A percentile compares a stretch with the other conserved stretches of the same genome.
phyloP scores from a whole-genome alignment of 2,113 vertebrate species.

The Gadus chalcogrammus region DNA sequence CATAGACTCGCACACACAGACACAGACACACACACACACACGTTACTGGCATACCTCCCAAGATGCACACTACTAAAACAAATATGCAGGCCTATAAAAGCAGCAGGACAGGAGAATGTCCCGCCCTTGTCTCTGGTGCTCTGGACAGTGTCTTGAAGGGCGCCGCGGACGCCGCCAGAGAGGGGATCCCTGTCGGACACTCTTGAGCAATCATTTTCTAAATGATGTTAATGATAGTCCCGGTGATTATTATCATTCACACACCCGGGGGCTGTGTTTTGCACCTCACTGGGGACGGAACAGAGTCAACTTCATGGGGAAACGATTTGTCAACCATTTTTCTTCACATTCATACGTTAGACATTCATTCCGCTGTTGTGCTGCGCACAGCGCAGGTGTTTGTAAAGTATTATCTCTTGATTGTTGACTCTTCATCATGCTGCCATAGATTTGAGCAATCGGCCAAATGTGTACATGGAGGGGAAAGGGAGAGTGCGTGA shows the following conservation, averaged over 20 bases:
- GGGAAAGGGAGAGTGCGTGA: background rate
- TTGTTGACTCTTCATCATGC: background rate
- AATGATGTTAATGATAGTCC: constrained; percentile 15
- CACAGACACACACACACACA: constrained; percentile 4
- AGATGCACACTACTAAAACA: no score
- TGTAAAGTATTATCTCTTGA: background rate
- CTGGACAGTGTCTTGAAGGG: constrained; percentile 53
- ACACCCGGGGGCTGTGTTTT: background rate
- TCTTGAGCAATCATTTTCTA: constrained; percentile 19
- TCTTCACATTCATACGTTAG: background rate
- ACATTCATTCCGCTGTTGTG: background rate
- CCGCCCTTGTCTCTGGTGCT: constrained; percentile 42
- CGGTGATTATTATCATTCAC: constrained; percentile 3
- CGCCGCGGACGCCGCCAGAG: constrained; percentile 23
- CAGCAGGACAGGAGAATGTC: constrained; percentile 22
- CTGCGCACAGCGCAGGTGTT: background rate
- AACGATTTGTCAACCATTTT: no score
- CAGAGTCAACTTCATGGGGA: no score
- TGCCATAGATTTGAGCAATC: background rate
- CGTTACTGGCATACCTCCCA: no score
- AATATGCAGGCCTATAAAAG: constrained; percentile 12
- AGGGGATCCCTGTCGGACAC: constrained; percentile 30
- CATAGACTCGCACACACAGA: constrained; percentile 27
- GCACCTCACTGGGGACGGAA: no score
- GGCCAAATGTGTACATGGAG: constrained; percentile 19